phyloP scores from a whole-genome alignment of 2,888 invertebrate species.

The Sycophila texana region DNA sequence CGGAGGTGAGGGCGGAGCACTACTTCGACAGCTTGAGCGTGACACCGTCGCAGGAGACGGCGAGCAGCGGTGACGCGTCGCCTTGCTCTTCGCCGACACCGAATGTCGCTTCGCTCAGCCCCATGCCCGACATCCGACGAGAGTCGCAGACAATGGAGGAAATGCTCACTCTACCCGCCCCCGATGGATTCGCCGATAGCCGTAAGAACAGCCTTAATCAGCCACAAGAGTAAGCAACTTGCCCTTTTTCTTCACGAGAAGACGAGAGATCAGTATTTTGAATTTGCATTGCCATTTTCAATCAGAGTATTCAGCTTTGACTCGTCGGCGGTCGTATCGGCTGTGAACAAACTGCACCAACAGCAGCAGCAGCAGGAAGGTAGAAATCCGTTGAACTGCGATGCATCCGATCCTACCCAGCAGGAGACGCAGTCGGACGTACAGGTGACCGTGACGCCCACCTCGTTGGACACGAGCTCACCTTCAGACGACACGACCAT shows the following conservation, averaged over 20 bases:
- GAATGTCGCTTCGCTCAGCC: conserved; percentile 81
- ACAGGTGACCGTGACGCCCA: conserved; percentile 66
- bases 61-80: conserved; percentile 75
- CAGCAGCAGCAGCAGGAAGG: conserved; percentile 51
- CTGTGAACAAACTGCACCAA: conserved; percentile 55
- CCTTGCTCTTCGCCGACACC: conserved; percentile 78
- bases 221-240: conserved; percentile 61
- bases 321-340: conserved; percentile 55
- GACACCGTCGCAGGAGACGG: conserved; percentile 70
- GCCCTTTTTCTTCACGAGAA: neutral
- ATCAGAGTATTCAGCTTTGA: conserved; percentile 67
- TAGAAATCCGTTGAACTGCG: conserved; percentile 34
- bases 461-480: conserved; percentile 67
- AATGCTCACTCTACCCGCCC: conserved; percentile 82
- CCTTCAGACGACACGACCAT: conserved; percentile 71
- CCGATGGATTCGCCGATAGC: conserved; percentile 89
- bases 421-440: conserved; percentile 48
- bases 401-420: conserved; percentile 23
- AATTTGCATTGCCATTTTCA: neutral
- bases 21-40: conserved; percentile 64
- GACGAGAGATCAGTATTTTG: neutral
- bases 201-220: conserved; percentile 77
- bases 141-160: conserved; percentile 80
- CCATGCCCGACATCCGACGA: conserved; percentile 81
- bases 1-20: conserved; percentile 58